Conservation (phyloP, 2,888 invertebrate genomes). For the Altica lythri region DNA sequence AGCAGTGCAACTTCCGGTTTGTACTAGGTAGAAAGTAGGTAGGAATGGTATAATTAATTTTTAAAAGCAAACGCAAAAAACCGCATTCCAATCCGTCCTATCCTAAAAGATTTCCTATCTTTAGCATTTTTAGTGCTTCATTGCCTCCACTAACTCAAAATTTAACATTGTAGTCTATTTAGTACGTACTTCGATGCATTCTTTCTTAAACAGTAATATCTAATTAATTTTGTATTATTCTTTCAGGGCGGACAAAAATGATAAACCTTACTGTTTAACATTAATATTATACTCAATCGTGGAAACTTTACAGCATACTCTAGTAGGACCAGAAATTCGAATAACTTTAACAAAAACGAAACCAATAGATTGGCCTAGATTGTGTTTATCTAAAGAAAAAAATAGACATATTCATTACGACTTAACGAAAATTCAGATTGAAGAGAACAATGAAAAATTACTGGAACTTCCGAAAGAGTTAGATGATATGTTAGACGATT, state of each 20-base stretch:
- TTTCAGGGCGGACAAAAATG: conserved; percentile 43
- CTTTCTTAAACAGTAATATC: no score
- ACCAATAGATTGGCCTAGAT: conserved; percentile 47
- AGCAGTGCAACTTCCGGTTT: no score
- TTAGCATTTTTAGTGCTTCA: no score
- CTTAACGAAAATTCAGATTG: conserved; percentile 37
- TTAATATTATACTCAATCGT: conserved; percentile 47
- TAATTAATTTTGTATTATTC: no score
- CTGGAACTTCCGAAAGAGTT: conserved; percentile 38
- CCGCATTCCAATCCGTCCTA: no score
- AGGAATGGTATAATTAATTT: no score
- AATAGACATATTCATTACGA: conserved; percentile 50
- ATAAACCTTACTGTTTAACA: conserved; percentile 45
- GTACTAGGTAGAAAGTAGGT: no score
- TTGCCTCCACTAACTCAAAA: no score
- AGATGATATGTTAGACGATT: conserved; percentile 30
- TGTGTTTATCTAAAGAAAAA: conserved; percentile 43
- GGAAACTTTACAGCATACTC: conserved; percentile 41
- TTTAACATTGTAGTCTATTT: no score
- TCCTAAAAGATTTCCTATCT: no score
- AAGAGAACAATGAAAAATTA: conserved; percentile 40
- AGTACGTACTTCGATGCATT: no score
- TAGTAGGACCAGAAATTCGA: conserved; percentile 43
- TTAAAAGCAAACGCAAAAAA: no score
- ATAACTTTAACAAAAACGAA: conserved; percentile 46